phyloP scores from a whole-genome alignment of 2,888 invertebrate species.

The Tetragonisca angustula region DNA sequence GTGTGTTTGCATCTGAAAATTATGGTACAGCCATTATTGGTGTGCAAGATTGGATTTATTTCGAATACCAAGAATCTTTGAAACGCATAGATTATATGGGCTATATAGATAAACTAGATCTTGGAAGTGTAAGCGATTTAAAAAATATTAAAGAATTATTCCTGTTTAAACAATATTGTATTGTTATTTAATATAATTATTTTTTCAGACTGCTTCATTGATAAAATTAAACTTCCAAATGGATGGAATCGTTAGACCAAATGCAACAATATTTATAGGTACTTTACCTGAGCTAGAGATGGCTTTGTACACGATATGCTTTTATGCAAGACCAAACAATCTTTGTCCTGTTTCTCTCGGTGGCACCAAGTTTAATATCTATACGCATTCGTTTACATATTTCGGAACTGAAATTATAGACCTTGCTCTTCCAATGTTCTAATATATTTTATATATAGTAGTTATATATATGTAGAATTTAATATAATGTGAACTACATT shows the following conservation, averaged over 20 bases:
- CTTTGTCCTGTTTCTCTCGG: slow-evolving; percentile 84
- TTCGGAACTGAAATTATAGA: slow-evolving; percentile 75
- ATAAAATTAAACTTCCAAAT: slow-evolving; percentile 83
- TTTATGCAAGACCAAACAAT: slow-evolving; percentile 84
- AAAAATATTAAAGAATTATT: neutral
- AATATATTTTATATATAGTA: slow-evolving; percentile 18
- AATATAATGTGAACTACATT: neutral
- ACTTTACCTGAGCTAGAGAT: slow-evolving; percentile 87
- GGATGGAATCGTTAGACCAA: slow-evolving; percentile 81
- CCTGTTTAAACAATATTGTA: neutral
- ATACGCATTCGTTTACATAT: slow-evolving; percentile 74
- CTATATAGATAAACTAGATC: slow-evolving; percentile 88
- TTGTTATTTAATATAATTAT: slow-evolving; percentile 22
- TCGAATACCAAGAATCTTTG: slow-evolving; percentile 89
- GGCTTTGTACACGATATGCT: slow-evolving; percentile 87
- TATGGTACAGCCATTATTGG: slow-evolving; percentile 90
- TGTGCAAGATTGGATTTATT: slow-evolving; percentile 96
- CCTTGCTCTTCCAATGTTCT: slow-evolving; percentile 72
- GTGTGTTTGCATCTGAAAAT: slow-evolving; percentile 94
- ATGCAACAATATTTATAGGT: slow-evolving; percentile 84
- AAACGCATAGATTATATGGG: slow-evolving; percentile 91
- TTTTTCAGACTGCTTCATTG: slow-evolving; percentile 80
- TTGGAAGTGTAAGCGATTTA: slow-evolving; percentile 87
- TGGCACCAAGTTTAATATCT: slow-evolving; percentile 83
- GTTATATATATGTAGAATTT: neutral